Evolutionary conservation across 1,140 invertebrate species (phyloP), one percentile per base, ranked within the genome.

Genomic region (Drosophila takahashii): DNA sequence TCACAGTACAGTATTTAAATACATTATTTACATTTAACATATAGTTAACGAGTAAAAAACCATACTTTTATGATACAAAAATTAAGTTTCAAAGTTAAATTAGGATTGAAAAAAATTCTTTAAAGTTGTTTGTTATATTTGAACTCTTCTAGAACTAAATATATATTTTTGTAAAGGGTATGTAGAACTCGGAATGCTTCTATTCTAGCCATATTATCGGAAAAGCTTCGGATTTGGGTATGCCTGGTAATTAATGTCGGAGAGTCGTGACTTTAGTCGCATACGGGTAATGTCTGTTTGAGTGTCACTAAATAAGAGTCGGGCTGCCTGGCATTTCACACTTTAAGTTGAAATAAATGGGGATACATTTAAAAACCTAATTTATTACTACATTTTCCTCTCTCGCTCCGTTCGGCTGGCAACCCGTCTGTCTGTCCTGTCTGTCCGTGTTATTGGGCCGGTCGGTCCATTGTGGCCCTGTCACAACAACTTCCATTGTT

Each of bases 401-500:
- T 6, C 4, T 15, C 9, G 7, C 34, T 44, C 22, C 9, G 37
- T 29, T 37, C 7, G 41, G 51, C 39, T 45, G 69, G 53, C 71
- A 44, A 56, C 27, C 65, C 70, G 47, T 41, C 53, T 11, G 16
- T 59, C 59, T 26, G 41, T 37, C 22, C 44, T 13, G 44, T 45
- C 47, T 51, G 57, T 53, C 41, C 27, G 42, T 18, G 15, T 74
- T 74, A 62, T 74, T 62, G 50, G 57, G n/a, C 66, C 37, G 47
- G 16, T 42, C 48, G 36, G 51, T 13, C 71, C 51, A 54, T 74
- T 74, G 69, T 74, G 41, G 44, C 26, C 71, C 71, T 74, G 71
- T 74, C 71, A 74, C 64, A 74, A 74, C 70, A 74, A 74, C 50
- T 74, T 72, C 70, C 70, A 74, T 62, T 74, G 70, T 74, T 73